phyloP scores from a whole-genome alignment of 2,113 vertebrate genomes.

The Glaucidium brasilianum region DNA sequence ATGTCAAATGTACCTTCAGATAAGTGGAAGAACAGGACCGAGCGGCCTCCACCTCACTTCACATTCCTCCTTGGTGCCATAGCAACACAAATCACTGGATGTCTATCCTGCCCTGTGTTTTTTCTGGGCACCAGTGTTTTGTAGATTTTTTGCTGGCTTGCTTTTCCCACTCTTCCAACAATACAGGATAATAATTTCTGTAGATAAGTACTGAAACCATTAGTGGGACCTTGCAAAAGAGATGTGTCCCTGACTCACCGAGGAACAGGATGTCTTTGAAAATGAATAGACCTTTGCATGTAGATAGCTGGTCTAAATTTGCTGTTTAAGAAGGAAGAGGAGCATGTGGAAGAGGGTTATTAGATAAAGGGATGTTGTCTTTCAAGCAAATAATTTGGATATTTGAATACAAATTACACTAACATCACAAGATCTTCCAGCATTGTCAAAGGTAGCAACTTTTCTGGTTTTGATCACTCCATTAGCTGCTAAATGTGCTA shows the following conservation, averaged over 20 bases:
- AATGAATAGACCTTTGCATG: neutral
- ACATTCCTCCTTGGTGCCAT: no score
- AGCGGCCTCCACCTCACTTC: no score
- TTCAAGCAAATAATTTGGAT: neutral
- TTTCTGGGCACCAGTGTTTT: no score
- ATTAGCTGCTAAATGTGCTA: neutral
- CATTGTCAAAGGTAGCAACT: neutral
- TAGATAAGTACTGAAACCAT: neutral
- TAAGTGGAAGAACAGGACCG: no score
- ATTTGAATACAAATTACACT: neutral
- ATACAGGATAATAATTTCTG: neutral
- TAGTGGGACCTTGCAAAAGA: neutral
- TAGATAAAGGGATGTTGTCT: neutral
- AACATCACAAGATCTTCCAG: neutral
- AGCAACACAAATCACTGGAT: no score
- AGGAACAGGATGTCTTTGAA: neutral
- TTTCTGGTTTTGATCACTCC: neutral
- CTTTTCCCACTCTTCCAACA: neutral
- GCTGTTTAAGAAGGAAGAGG: neutral
- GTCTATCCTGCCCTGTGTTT: no score
- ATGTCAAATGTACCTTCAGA: no score
- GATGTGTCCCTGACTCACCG: neutral
- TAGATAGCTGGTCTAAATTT: neutral
- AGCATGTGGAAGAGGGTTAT: neutral
- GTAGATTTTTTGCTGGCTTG: no score